Conservation (phyloP, 2,888 invertebrate genomes). For the Aromia moschata region DNA sequence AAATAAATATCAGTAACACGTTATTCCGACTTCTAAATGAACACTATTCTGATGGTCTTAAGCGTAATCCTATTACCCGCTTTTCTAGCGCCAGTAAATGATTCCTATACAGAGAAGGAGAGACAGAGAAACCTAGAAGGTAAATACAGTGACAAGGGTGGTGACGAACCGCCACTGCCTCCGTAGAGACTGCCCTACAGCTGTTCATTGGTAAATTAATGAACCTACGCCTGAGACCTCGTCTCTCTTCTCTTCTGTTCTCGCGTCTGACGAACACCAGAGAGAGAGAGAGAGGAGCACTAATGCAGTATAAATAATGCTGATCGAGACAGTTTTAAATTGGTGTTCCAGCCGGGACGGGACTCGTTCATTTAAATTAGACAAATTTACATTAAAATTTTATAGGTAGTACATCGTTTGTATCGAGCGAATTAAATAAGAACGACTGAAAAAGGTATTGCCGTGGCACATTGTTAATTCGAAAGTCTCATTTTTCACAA, state of each 20-base stretch:
- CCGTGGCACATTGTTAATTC: not conserved
- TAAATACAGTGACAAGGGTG: no score
- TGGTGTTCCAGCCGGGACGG: conserved; percentile 28
- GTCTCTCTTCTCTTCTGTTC: conserved; percentile 43
- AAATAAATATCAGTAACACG: no score
- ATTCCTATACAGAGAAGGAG: no score
- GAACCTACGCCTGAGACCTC: conserved; percentile 44
- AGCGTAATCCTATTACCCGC: no score
- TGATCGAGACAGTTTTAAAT: conserved; percentile 50
- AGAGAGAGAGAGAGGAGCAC: conserved; percentile 44
- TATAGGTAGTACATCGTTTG: conserved; percentile 10
- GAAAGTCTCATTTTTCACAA: no score
- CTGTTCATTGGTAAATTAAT: conserved; percentile 53
- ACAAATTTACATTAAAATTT: conserved; percentile 32
- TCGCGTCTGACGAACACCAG: conserved; percentile 44
- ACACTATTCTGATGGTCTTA: no score
- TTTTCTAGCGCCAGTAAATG: no score
- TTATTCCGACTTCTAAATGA: no score
- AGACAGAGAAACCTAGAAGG: no score
- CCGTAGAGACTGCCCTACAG: conserved; percentile 37
- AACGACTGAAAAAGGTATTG: not conserved
- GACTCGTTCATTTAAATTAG: conserved; percentile 26
- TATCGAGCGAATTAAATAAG: not conserved
- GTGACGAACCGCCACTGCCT: conserved; percentile 20
- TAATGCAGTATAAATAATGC: conserved; percentile 53